A percentile compares a stretch with the other conserved stretches of the same genome.
Conservation (phyloP, 2,797 vertebrate genomes). For the Dendrocincla tyrannina region DNA sequence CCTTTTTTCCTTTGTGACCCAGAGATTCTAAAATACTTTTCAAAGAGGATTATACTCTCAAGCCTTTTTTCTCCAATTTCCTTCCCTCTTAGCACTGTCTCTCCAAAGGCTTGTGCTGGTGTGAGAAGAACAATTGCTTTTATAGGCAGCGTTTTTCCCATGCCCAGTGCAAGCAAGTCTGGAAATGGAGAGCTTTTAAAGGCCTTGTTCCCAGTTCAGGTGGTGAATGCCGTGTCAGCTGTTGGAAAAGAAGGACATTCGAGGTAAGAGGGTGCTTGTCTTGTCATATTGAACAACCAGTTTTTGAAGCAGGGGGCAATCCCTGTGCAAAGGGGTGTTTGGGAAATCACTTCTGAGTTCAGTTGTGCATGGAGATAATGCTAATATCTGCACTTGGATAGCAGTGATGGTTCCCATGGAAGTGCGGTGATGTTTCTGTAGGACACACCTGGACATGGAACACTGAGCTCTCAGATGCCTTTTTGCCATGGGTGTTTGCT, state of each 20-base stretch:
- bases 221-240: neutral
- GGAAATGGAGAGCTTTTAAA: neutral
- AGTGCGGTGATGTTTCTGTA: neutral
- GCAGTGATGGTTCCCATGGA: neutral
- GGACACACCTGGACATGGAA: neutral
- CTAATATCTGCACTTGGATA: neutral
- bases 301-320: neutral
- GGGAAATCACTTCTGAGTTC: neutral
- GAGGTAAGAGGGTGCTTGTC: neutral
- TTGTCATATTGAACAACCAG: neutral
- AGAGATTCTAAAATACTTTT: neutral
- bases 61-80: neutral
- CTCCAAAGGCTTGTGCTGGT: neutral
- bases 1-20: neutral
- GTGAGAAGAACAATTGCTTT: neutral
- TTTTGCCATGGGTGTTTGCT: fast-evolving
- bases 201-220: neutral
- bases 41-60: neutral
- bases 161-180: neutral
- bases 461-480: neutral
- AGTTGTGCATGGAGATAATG: neutral
- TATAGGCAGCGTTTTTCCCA: neutral
- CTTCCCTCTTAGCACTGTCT: neutral
- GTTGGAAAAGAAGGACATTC: neutral
- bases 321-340: neutral